Base-by-base conservation (phyloP, 2,888 invertebrate genomes). In the Cryptocephalus primarius region DNA sequence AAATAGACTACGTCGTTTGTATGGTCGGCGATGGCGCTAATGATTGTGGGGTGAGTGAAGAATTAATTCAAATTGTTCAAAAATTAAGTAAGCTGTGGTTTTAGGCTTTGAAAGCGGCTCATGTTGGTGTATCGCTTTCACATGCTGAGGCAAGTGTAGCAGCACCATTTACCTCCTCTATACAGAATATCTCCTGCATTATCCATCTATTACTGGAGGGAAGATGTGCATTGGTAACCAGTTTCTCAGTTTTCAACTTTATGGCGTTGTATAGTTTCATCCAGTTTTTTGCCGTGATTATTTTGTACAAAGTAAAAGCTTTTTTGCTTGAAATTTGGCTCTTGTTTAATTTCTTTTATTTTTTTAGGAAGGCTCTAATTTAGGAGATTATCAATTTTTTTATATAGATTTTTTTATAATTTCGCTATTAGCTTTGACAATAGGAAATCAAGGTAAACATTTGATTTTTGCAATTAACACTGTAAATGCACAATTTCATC, bases 251-350 rank as follows among this genome's bases (percentile, higher is more conserved):
- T 47, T 90, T 92, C 72, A 91, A 91, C 65, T 92, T 87, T 69
- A 92, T 92, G 88, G 88, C 89, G 46, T 78, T 86, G 55, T 92
- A 91, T 71, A 89, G 89, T 47, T 74, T 94, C 36, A 90, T 90
- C 44, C 92, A 94, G 73, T 94, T 90, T 69, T 77, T 83, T 59
- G 84, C 88, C 8, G 83, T 89, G 11, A 76, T 89, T 34, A 82
- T 89, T 50, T 74, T 90, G 1, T 90, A 89, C 61, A 74, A 73
- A 58, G 82, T 82, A 68, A 76, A 77, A 71, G 64, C 47, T 43
- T 33, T 33, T 42, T n/a, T n/a, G n/a, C n/a, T 31, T 13, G 40
- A 22, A 1, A 11, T 12, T 12, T 31, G 12, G 22, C 8, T 12
- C 10, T 31, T 40, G 10, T 40, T 11, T 31, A 33, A 22, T 33